A percentile compares a stretch with the other conserved stretches of the same genome.
Evolutionary conservation across 2,113 vertebrate genomes (phyloP).

Genomic region (Xenopus borealis): DNA sequence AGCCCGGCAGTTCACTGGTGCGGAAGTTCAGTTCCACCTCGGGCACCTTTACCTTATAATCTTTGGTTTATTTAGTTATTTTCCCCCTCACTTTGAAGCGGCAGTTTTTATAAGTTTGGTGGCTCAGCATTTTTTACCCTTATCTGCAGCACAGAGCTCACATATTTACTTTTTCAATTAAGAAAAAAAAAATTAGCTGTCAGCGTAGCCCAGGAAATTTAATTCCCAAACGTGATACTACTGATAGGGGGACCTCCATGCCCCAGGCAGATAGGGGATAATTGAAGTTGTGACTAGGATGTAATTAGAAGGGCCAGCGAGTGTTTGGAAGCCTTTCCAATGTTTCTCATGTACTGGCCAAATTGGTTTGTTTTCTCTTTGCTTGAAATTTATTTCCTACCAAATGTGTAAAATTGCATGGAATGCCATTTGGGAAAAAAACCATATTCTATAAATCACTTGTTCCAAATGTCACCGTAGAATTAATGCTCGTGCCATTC

Average conservation of each 20-base stretch:
- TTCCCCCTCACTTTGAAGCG: background rate
- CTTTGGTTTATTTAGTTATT: conserved; percentile 22
- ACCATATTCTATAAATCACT: background rate
- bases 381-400: conserved; percentile 33
- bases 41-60: conserved; percentile 14
- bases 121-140: conserved; percentile 37
- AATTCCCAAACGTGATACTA: background rate
- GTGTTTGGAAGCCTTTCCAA: background rate
- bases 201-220: conserved; percentile 41
- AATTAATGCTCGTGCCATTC: no score
- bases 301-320: conserved; percentile 42
- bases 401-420: conserved; percentile 6
- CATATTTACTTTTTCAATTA: conserved; percentile 52
- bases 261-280: conserved; percentile 49
- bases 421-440: background rate
- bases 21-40: background rate
- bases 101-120: conserved; percentile 20
- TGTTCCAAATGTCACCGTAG: no score
- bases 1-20: background rate
- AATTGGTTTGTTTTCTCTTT: conserved; percentile 24
- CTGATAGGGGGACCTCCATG: conserved; percentile 19
- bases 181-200: conserved; percentile 49
- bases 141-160: conserved; percentile 44
- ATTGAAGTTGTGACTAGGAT: conserved; percentile 48
- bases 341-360: conserved; percentile 5